phyloP scores from a whole-genome alignment of 2,797 vertebrate species.

The Margarornis squamiger region DNA sequence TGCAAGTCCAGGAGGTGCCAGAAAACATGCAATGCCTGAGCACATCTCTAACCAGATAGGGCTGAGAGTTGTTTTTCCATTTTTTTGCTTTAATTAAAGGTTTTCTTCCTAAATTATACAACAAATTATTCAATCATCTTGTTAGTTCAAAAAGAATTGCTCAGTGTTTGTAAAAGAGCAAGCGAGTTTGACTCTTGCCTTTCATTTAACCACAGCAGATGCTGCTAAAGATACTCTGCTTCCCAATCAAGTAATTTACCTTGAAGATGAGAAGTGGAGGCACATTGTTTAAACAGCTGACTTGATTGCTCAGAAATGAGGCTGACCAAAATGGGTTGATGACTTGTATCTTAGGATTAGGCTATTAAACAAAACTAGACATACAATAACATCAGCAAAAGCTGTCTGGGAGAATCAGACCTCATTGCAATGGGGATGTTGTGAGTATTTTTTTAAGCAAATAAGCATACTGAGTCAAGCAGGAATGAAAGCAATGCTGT shows the following conservation, averaged over 20 bases:
- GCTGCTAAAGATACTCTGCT: neutral
- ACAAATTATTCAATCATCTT: neutral
- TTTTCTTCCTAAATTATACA: neutral
- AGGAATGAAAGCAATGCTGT: neutral
- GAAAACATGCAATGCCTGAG: neutral
- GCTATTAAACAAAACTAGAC: neutral
- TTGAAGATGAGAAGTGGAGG: constrained; percentile 34
- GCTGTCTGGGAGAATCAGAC: neutral
- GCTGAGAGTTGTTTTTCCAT: neutral
- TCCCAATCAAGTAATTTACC: neutral
- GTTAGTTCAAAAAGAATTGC: neutral
- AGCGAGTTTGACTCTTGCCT: neutral
- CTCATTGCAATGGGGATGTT: neutral
- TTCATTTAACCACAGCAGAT: constrained; percentile 2
- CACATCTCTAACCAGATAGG: neutral
- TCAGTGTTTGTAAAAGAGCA: neutral
- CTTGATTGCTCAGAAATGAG: constrained; percentile 20
- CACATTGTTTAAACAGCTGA: constrained; percentile 5
- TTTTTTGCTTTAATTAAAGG: neutral
- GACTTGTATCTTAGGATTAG: neutral
- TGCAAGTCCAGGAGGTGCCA: neutral
- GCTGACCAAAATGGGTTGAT: constrained; percentile 1
- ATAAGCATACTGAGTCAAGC: neutral
- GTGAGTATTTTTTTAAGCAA: neutral
- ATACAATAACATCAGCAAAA: neutral